These are phyloP conservation scores for Zaprionus davidi DNA, from an alignment of 1,140 invertebrate species.

Conservation along the genomic window DNA sequence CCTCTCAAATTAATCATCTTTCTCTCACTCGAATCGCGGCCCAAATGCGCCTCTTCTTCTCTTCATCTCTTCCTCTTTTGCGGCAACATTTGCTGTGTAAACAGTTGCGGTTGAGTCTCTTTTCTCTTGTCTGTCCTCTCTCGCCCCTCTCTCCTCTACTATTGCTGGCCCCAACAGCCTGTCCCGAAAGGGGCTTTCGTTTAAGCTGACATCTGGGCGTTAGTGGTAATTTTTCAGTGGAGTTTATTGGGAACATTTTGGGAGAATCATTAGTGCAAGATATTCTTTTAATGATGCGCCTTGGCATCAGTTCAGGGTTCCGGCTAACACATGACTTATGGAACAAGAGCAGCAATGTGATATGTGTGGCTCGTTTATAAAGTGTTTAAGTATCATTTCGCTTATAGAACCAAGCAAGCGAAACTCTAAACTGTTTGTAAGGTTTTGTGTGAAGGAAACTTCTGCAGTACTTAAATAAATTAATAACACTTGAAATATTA, in stretches of 20 bases:
- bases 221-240: constrained; percentile 75
- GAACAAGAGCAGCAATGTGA: neutral
- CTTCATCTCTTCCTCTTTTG: constrained; percentile 47
- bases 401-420: neutral
- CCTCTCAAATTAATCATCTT: constrained; percentile 69
- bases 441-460: neutral
- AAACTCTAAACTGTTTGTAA: neutral
- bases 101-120: constrained; percentile 77
- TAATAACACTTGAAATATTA: neutral
- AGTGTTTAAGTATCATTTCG: neutral
- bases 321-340: constrained; percentile 24
- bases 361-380: neutral
- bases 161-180: constrained; percentile 35
- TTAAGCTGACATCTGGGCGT: constrained; percentile 81
- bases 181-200: constrained; percentile 45
- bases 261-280: constrained; percentile 59
- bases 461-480: neutral
- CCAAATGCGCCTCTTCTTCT: constrained; percentile 16
- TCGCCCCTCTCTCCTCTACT: neutral
- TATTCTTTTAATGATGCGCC: constrained; percentile 45
- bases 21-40: constrained; percentile 26
- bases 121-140: constrained; percentile 56
- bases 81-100: constrained; percentile 81
- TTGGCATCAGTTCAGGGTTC: neutral
- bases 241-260: constrained; percentile 71